Evolutionary conservation across 2,888 invertebrate genomes (phyloP).

Genomic region (Galeruca laticollis): DNA sequence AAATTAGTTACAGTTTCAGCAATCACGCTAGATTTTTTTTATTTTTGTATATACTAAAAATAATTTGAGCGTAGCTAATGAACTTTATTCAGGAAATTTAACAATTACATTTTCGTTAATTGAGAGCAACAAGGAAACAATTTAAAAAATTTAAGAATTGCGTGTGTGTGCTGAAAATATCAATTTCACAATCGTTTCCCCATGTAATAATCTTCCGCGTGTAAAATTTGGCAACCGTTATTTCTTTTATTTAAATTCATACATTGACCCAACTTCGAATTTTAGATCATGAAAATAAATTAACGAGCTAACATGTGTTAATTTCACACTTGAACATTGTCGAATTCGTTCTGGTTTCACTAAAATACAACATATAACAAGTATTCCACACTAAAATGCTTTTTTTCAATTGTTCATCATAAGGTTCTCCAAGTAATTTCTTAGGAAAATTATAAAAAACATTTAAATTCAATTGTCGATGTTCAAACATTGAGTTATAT

Average conservation of each 20-base stretch:
- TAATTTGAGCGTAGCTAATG: too few relatives aligned
- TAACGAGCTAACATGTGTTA: background rate
- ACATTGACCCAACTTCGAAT: slow-evolving; percentile 20
- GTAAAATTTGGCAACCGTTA: slow-evolving; percentile 10
- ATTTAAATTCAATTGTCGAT: background rate
- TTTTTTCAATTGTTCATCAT: background rate
- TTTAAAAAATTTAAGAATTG: too few relatives aligned
- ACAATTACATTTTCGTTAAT: too few relatives aligned
- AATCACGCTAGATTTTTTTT: too few relatives aligned
- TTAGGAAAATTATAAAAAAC: too few relatives aligned
- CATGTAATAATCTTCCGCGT: background rate
- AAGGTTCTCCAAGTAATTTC: background rate
- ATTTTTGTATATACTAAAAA: too few relatives aligned
- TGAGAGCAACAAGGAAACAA: too few relatives aligned
- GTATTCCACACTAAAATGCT: slow-evolving; percentile 1
- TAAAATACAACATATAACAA: background rate
- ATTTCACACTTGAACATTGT: background rate
- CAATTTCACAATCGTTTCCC: slow-evolving; percentile 5
- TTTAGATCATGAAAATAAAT: slow-evolving; percentile 8
- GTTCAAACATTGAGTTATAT: too few relatives aligned
- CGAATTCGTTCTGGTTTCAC: slow-evolving; percentile 1
- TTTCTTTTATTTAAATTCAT: background rate
- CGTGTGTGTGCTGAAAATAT: slow-evolving; percentile 1
- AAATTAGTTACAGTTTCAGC: too few relatives aligned
- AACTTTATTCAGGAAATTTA: too few relatives aligned